Conservation (phyloP, 1,140 invertebrate genomes). For the Drosophila lacertosa region DNA sequence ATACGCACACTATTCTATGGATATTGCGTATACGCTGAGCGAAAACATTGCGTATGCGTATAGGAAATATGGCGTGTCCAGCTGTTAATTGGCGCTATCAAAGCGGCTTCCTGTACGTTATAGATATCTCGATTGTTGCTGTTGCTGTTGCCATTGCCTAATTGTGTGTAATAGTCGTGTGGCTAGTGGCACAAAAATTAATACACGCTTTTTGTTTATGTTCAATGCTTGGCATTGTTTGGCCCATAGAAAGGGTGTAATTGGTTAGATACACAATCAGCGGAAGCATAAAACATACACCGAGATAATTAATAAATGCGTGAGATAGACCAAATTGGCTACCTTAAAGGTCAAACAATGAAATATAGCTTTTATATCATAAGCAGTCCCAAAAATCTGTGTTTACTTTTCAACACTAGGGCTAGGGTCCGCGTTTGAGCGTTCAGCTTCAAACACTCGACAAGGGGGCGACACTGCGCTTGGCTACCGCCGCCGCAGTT, state of each 20-base stretch:
- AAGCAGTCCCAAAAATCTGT: too few relatives aligned
- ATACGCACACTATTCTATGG: slow-evolving; percentile 13
- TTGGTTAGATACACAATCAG: slow-evolving; percentile 26
- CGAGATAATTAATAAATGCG: neutral
- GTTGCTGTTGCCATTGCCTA: slow-evolving; percentile 31
- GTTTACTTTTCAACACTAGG: too few relatives aligned
- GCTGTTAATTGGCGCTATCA: slow-evolving; percentile 80
- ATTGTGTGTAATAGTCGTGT: slow-evolving; percentile 47
- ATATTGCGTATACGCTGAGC: slow-evolving; percentile 27
- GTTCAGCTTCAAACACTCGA: slow-evolving; percentile 22
- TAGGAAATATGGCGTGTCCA: slow-evolving; percentile 76
- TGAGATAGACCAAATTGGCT: too few relatives aligned
- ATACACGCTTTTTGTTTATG: slow-evolving; percentile 39
- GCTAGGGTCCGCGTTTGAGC: too few relatives aligned
- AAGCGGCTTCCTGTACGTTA: slow-evolving; percentile 69
- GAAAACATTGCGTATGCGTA: slow-evolving; percentile 23
- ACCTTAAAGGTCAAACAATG: too few relatives aligned
- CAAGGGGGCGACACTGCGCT: slow-evolving; percentile 21
- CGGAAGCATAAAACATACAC: neutral
- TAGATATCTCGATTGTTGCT: slow-evolving; percentile 39
- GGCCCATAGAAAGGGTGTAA: slow-evolving; percentile 21
- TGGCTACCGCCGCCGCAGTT: slow-evolving; percentile 24
- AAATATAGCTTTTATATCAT: too few relatives aligned
- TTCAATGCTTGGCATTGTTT: neutral
- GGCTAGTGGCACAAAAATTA: slow-evolving; percentile 38